Evolutionary conservation across 1,140 invertebrate genomes (phyloP), one percentile per base, ranked within the genome.

Genomic region (Sweltsa coloradensis): DNA sequence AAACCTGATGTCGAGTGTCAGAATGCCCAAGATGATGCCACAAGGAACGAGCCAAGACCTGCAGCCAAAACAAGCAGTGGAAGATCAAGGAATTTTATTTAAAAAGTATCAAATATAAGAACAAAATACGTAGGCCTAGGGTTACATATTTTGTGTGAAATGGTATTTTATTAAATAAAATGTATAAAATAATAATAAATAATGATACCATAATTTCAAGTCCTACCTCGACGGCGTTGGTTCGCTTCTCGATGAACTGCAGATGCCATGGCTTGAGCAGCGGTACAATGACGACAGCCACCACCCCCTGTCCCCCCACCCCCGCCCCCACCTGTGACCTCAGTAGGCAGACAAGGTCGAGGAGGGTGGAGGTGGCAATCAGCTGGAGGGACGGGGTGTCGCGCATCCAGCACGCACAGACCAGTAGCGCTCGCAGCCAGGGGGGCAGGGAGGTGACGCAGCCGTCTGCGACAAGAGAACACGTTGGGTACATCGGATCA

Each of bases 341-440:
- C 48, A 65, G 60, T 25, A 71, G 57, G 24, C 76, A 76, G 29
- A 87, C 78, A 7, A 88, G 63, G 58, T 89, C 85, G 18, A 89
- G 64, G n/a, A 88, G 62, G 3, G 83, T 82, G 1, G 76, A 72
- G 16, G 87, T 78, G 4, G 83, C 76, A 0, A 76, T 71, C 18
- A 84, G 66, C 54, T 86, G 81, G 1, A 87, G 60, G 11, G 57
- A 56, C 22, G 61, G 68, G 43, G 64, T 72, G 45, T 70, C 70
- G 11, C 68, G 67, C 0, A 82, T 61, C 66, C 75, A 81, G 54
- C 81, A 85, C 2, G 75, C 71, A 53, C 76, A 81, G 1, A 81
- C 74, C 2, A 83, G 67, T 1, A 89, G 58, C 36, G 80, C 74
- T 54, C 82, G 76, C 9, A 89, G 60, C 85, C 85, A 89, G n/a